Evolutionary conservation across 2,888 invertebrate genomes (phyloP), one percentile per base, ranked within the genome.

Genomic region (Tetrapedia diversipes): DNA sequence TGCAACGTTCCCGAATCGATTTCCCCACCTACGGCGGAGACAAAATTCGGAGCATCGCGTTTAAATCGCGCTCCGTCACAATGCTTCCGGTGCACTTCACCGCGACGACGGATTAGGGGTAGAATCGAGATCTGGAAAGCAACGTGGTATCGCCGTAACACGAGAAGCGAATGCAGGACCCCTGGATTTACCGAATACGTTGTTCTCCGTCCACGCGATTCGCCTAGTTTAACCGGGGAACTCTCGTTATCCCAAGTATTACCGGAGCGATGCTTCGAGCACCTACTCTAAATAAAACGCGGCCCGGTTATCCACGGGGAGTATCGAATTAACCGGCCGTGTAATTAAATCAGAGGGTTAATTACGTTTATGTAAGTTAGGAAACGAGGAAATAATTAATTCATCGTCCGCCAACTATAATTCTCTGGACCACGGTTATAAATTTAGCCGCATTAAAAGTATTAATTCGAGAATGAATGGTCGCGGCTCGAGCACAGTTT

Each of bases 311-410:
- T 11, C 22, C 14, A n/a, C 1, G 4, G 1, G 27, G 16, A 47
- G 1, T 8, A 19, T 65, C 27, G 37, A 16, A 65, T 64, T 53
- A 60, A 60, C 53, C 19, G 4, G 19, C 11, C 16, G 27, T 19
- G 54, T 54, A 65, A 65, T 65, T 43, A 43, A 54, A 65, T 54
- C 41, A n/a, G 24, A 54, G 32, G 65, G 43, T 54, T 65, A 43
- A 43, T 54, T 34, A 22, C 65, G n/a, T 24, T 8, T 22, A 34
- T 43, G 14, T 34, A 60, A 65, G 32, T 65, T 65, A 54, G 43
- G 24, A 43, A 65, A 65, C 24, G 41, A 24, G 41, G 14, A 32
- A 45, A n/a, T 54, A 54, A 65, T 65, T 65, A 43, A 65, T 54
- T 65, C 43, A n/a, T 54, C 54, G 43, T 2, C 45, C 19, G 32